Conservation (phyloP, 2,113 vertebrate species). For the Dipodomys stephensi region DNA sequence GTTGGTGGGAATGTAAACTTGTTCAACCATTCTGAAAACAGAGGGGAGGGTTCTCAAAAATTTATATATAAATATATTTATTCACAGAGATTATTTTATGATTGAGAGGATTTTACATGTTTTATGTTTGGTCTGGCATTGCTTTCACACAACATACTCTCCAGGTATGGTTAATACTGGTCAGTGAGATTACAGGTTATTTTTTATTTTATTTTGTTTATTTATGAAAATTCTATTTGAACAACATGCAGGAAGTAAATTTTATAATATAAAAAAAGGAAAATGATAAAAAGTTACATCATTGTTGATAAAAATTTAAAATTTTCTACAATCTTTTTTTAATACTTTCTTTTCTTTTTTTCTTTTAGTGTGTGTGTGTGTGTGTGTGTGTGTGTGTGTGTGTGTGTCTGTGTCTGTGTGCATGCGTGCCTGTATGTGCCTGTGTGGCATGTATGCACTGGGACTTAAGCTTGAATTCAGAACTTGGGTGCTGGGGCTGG, state of each 20-base stretch:
- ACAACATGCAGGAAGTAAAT: neutral
- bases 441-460: too few relatives aligned
- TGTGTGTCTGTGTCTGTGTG: too few relatives aligned
- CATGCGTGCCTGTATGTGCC: too few relatives aligned
- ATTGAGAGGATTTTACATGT: neutral
- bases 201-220: neutral
- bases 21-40: too few relatives aligned
- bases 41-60: too few relatives aligned
- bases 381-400: too few relatives aligned
- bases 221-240: conserved; percentile 5
- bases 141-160: too few relatives aligned
- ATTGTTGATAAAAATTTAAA: neutral
- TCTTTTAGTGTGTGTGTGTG: too few relatives aligned
- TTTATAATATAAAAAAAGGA: neutral
- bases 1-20: too few relatives aligned
- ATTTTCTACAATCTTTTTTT: neutral
- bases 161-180: neutral
- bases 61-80: too few relatives aligned
- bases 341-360: neutral
- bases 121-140: neutral
- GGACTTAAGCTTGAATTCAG: too few relatives aligned
- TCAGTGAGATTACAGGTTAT: neutral
- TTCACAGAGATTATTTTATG: neutral
- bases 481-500: too few relatives aligned
- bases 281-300: neutral